phyloP scores from a whole-genome alignment of 2,797 vertebrate species.

The Arvicola amphibius region DNA sequence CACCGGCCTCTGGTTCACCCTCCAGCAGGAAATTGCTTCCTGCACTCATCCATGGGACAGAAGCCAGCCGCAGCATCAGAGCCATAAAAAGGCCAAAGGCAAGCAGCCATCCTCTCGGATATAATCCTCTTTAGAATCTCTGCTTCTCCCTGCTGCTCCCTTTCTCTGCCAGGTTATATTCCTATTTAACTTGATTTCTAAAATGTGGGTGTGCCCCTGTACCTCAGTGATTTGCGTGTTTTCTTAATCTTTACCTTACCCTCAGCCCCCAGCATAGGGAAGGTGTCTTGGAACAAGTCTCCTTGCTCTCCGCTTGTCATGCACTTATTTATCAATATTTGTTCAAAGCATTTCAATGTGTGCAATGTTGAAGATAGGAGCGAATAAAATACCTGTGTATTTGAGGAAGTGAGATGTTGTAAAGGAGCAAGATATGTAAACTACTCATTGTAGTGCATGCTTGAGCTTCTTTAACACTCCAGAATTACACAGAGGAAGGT shows the following conservation, averaged over 20 bases:
- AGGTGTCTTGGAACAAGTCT: background rate
- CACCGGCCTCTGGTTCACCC: conserved; percentile 37
- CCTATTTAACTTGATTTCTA: conserved; percentile 29
- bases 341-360: background rate
- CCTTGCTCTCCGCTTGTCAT: background rate
- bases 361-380: background rate
- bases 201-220: background rate
- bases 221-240: background rate
- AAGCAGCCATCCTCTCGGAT: conserved; percentile 50
- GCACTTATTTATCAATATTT: background rate
- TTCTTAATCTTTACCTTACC: conserved; percentile 24
- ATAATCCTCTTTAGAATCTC: conserved; percentile 35
- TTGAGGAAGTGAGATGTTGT: background rate
- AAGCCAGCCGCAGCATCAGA: conserved; percentile 70
- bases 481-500: conserved; percentile 32
- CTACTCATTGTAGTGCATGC: background rate
- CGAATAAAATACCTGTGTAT: background rate
- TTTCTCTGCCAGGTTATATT: background rate
- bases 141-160: background rate
- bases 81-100: conserved; percentile 68
- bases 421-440: conserved; percentile 4
- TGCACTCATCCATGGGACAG: conserved; percentile 51
- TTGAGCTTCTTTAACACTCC: background rate
- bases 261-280: background rate
- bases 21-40: conserved; percentile 67